A percentile compares a stretch with the other conserved stretches of the same genome.
Conservation (phyloP, 2,113 vertebrate species). For the Carassius auratus region DNA sequence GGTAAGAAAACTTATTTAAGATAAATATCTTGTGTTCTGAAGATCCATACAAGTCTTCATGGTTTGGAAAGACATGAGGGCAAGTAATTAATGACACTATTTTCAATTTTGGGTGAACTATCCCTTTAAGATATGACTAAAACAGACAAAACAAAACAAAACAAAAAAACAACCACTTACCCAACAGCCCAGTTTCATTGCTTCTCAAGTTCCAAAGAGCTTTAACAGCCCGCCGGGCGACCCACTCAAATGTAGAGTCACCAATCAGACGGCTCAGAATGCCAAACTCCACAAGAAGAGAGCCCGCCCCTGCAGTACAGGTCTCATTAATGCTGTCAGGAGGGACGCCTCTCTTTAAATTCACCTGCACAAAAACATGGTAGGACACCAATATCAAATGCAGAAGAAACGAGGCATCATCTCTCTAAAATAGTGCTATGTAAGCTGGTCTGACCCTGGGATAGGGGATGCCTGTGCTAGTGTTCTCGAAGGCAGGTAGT, state of each 20-base stretch:
- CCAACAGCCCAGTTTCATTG: slow-evolving; percentile 91
- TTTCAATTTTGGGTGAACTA: too few relatives aligned
- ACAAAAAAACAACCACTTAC: slow-evolving; percentile 65
- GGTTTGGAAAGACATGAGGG: too few relatives aligned
- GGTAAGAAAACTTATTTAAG: too few relatives aligned
- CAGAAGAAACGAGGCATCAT: neutral
- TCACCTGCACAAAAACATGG: slow-evolving; percentile 79
- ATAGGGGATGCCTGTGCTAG: slow-evolving; percentile 94
- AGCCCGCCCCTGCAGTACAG: slow-evolving; percentile 93
- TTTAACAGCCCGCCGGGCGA: slow-evolving; percentile 90
- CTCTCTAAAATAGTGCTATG: neutral
- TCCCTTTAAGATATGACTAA: neutral
- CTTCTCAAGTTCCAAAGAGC: slow-evolving; percentile 94
- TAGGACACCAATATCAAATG: neutral
- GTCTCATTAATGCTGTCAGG: slow-evolving; percentile 92
- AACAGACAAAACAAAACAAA: neutral
- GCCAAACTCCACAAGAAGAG: slow-evolving; percentile 95
- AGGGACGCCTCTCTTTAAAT: slow-evolving; percentile 92
- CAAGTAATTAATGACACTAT: too few relatives aligned
- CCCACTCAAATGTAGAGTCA: slow-evolving; percentile 96
- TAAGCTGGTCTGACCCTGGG: slow-evolving; percentile 82
- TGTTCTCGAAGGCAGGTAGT: slow-evolving; percentile 97
- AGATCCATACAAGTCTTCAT: neutral
- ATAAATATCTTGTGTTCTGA: too few relatives aligned
- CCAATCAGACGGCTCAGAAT: slow-evolving; percentile 95